A percentile compares a stretch with the other conserved stretches of the same genome.
Evolutionary conservation across 2,113 vertebrate genomes (phyloP).

Genomic region (Hiodon tergisus): DNA sequence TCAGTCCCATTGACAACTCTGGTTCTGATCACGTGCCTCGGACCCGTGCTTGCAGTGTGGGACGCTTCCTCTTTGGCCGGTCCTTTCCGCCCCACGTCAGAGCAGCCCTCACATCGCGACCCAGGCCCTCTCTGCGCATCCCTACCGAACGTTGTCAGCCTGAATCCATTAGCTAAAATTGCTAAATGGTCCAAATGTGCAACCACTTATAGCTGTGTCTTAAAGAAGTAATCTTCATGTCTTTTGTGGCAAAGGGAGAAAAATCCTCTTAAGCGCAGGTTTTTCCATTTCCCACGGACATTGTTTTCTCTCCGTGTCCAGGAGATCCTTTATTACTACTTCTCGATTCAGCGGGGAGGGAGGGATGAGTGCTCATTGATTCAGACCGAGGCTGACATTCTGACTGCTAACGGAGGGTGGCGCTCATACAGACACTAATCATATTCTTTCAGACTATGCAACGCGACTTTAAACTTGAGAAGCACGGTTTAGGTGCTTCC

Average conservation of each 20-base stretch:
- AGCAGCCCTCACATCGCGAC: conserved; percentile 4
- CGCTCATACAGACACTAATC: not conserved
- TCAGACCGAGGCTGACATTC: not conserved
- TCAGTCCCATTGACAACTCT: not conserved
- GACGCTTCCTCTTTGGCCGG: not conserved
- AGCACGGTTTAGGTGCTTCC: no score
- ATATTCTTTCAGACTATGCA: no score
- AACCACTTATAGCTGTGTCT: conserved; percentile 60
- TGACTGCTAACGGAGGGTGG: not conserved
- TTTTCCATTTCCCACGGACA: conserved; percentile 27
- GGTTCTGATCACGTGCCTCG: no score
- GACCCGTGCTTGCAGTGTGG: not conserved
- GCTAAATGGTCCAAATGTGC: conserved; percentile 65
- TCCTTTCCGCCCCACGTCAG: not conserved
- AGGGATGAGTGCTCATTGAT: conserved; percentile 10
- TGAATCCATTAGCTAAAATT: conserved; percentile 65
- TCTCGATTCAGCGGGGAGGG: conserved; percentile 4
- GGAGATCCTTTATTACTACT: conserved; percentile 29
- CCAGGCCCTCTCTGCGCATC: conserved; percentile 31
- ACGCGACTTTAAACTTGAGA: no score
- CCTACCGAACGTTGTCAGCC: conserved; percentile 52
- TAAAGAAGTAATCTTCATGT: conserved; percentile 58
- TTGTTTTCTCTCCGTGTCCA: conserved; percentile 8
- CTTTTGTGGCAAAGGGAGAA: conserved; percentile 50
- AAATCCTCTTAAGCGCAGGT: conserved; percentile 28